Evolutionary conservation across 2,797 vertebrate genomes (phyloP), one percentile per base, ranked within the genome.

Genomic region (Uromys caudimaculatus): DNA sequence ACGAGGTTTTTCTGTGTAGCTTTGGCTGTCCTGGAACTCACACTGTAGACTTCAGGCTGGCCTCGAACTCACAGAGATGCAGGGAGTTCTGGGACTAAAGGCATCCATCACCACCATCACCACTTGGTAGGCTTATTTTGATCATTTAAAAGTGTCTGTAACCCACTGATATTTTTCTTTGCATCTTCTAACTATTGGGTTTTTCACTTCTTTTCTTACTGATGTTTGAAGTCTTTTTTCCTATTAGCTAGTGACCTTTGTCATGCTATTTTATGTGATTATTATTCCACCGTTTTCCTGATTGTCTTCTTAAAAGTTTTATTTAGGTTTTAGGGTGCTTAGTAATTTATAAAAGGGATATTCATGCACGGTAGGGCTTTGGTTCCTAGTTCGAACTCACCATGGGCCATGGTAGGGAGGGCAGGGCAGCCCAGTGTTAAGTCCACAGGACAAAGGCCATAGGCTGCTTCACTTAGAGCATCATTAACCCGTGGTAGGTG

Each of bases 241-340:
- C 73, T 89, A 13, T 75, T 91, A 86, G 50, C 24, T 71, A 69
- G 89, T 19, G 73, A 44, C 4, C 14, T 93, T 85, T 23, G 24
- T 32, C 41, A 69, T 95, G 88, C 86, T 71, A 79, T 76, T 83
- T 83, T 44, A 50, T 85, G 38, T 27, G 41, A 44, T 44, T 3
- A 44, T 44, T 3, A 44, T 44, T 6, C 44, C 44, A 44, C 44
- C 44, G 44, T 62, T 89, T 62, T 85, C 82, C 44, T 5, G 6
- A 71, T 87, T 87, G 54, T 69, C 78, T 94, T 90, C 44, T 56
- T 67, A 78, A 69, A 90, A n/a, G 29, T 85, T 50, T 67, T 67
- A 67, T 78, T 95, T 96, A 29, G 3, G 17, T 71, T 95, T 79
- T 78, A 71, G 89, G 67, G 47, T 73, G 52, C 13, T 60, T 82